phyloP scores from a whole-genome alignment of 1,140 invertebrate genomes.

The Drosophila jambulina region DNA sequence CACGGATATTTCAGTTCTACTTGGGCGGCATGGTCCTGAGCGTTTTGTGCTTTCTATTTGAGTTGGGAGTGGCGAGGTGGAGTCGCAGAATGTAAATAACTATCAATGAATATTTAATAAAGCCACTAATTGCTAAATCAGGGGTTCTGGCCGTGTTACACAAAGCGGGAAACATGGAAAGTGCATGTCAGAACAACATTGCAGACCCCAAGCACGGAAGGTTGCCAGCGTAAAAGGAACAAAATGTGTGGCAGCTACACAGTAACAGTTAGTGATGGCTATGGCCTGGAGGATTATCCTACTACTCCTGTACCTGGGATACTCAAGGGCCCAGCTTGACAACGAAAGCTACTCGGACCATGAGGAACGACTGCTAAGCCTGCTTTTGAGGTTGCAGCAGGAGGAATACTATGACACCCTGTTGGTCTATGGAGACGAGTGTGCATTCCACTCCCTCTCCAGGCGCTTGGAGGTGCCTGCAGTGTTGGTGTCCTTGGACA shows the following conservation, averaged over 20 bases:
- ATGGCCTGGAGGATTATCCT: conserved; percentile 15
- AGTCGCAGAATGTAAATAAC: background rate
- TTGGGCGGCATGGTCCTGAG: background rate
- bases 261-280: conserved; percentile 11
- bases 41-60: conserved; percentile 36
- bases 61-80: conserved; percentile 1
- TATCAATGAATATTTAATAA: conserved; percentile 16
- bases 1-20: conserved; percentile 38
- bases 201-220: background rate
- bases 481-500: conserved; percentile 26
- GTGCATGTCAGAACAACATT: conserved; percentile 6
- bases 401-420: conserved; percentile 49
- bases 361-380: conserved; percentile 7
- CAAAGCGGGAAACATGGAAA: conserved; percentile 3
- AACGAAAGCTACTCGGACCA: background rate
- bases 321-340: background rate
- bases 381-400: conserved; percentile 22
- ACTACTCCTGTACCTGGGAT: conserved; percentile 12
- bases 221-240: background rate
- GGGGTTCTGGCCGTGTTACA: conserved; percentile 2
- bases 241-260: background rate
- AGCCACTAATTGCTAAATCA: conserved; percentile 6
- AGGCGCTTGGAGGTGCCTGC: conserved; percentile 8
- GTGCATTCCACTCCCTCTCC: conserved; percentile 35
- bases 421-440: conserved; percentile 34